phyloP scores from a whole-genome alignment of 2,113 vertebrate species.

The Vanacampus margaritifer region DNA sequence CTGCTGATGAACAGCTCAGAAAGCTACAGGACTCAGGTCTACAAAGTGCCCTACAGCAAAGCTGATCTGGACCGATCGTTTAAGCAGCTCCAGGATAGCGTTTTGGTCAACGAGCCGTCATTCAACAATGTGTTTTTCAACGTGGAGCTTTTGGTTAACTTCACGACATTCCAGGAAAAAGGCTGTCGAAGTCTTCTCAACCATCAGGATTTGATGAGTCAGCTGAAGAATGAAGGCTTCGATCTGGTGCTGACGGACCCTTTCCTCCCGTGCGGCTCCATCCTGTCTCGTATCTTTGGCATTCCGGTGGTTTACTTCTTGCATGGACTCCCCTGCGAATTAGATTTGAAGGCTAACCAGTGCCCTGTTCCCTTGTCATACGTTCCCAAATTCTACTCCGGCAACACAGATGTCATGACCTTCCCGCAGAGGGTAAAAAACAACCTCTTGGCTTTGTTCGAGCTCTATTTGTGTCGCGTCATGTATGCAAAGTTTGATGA shows the following conservation, averaged over 20 bases:
- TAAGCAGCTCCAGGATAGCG: not conserved
- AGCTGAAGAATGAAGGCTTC: constrained; percentile 67
- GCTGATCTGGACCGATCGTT: constrained; percentile 45
- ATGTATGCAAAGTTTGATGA: constrained; percentile 48
- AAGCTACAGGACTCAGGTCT: constrained; percentile 56
- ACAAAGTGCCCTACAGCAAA: constrained; percentile 56
- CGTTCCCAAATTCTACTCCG: constrained; percentile 57
- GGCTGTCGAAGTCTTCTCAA: constrained; percentile 67
- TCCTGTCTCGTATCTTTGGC: constrained; percentile 74
- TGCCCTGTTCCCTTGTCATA: constrained; percentile 79
- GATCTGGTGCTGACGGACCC: constrained; percentile 80
- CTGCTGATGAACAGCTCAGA: constrained; percentile 44
- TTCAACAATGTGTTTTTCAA: constrained; percentile 27
- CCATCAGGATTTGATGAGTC: constrained; percentile 63
- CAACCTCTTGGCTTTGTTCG: constrained; percentile 32
- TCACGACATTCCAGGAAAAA: constrained; percentile 49
- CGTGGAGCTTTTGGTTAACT: constrained; percentile 40
- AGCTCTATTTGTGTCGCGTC: constrained; percentile 42
- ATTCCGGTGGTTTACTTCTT: constrained; percentile 82
- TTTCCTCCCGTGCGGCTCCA: constrained; percentile 75
- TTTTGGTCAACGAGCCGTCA: constrained; percentile 27
- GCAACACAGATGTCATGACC: constrained; percentile 67
- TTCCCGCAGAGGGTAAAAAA: constrained; percentile 79
- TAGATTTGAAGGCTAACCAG: constrained; percentile 68
- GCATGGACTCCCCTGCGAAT: constrained; percentile 67